Evolutionary conservation across 2,888 invertebrate genomes (phyloP), one percentile per base, ranked within the genome.

Genomic region (Hyalella azteca): DNA sequence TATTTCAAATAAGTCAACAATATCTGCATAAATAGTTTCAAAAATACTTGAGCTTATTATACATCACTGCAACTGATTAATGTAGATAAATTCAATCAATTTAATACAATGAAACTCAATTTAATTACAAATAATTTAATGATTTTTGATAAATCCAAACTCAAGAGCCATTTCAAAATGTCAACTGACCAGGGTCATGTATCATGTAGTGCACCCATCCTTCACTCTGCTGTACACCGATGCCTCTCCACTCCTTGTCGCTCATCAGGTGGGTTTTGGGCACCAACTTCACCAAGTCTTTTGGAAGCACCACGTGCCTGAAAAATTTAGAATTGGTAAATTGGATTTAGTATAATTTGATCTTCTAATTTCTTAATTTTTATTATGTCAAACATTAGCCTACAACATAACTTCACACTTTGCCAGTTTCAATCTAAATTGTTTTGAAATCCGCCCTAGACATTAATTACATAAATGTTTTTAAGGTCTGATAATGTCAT

Each of bases 181-280:
- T n/a, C 9, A n/a, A 26, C 66, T 41, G 89, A 95, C 95, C 95
- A 87, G 98, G 98, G 86, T 94, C 92, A 88, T 98, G 97, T 85
- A 93, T 93, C 97, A 98, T 97, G 86, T 97, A 98, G 89, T 98
- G 97, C 19, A 95, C 91, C 98, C 98, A 98, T 77, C 97, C 97
- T 86, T 94, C 94, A 86, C 96, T 96, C 88, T 98, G 98, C 88
- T 97, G 96, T 0, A 98, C 96, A 0, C 98, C 98, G 84, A 98
- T 93, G 80, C 92, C 90, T 86, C 98, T 91, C 98, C 98, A 98
- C 89, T 98, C 97, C 73, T 91, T 90, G 88, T 98, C 98, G 0
- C 94, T 91, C 96, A 98, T 96, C 83, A 98, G 89, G 88, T 96
- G 96, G 78, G 94, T 94, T 89, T 94, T 96, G 0, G 97, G 97